Evolutionary conservation across 2,797 vertebrate genomes (phyloP), one percentile per base, ranked within the genome.

Genomic region (Lagocephalus sceleratus): DNA sequence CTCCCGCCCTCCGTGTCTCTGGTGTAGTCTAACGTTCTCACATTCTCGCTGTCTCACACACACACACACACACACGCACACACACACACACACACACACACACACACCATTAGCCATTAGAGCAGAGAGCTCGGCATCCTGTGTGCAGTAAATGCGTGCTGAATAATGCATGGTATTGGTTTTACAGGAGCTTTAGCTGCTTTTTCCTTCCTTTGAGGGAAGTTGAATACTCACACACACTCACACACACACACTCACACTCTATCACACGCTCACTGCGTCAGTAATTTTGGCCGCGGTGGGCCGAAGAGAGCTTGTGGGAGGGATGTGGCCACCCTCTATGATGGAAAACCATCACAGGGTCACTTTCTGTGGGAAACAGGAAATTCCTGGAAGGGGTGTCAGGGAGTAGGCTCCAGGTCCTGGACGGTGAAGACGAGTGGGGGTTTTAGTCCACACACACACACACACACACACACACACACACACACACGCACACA

Each of bases 21-120:
- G 71, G 75, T 71, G 44, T 26, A 51, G 50, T 54, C 49, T 57
- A 54, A 69, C 57, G 50, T 48, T 38, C 23, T 53, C 12, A 43
- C 35, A 41, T 47, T 55, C 10, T 47, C 40, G 41, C 48, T 53
- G 40, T 39, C 57, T 10, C 39, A 52, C 52, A 63, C 66, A 11
- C 17, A n/a, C 32, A 52, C 50, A 16, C 38, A 54, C 52, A 66
- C 65, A 4, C 16, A n/a, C 38, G 50, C 52, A 63, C 60, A 57
- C 55, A 56, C 21, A 65, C 29, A 40, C 49, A 55, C 42, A 14
- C 20, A 52, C 25, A 26, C 3, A 43, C 26, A 58, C 60, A 55
- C 66, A 61, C 62, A 60, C 60, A 52, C 74, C 78, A 86, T 81
- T 76, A 83, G 81, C 83, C 85, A 90, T 91, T 91, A 90, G 85